Evolutionary conservation across 2,888 invertebrate genomes (phyloP).

Genomic region (Gymnocheta viridis): DNA sequence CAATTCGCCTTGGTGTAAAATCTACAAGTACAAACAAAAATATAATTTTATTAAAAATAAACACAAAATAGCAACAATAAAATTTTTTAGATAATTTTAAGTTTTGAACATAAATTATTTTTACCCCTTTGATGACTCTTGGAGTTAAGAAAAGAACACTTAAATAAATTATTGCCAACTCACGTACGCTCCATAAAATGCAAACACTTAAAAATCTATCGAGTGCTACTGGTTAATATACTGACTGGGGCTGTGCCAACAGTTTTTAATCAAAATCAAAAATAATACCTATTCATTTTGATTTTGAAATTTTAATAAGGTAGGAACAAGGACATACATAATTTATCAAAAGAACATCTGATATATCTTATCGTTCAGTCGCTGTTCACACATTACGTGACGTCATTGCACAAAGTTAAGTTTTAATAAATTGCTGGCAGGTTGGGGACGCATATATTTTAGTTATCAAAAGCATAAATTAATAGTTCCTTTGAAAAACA

Average conservation of each 20-base stretch:
- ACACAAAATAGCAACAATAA: neutral
- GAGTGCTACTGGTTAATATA: conserved; percentile 24
- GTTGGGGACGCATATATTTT: too few species aligned
- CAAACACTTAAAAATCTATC: conserved; percentile 43
- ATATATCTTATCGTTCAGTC: too few species aligned
- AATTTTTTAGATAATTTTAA: neutral
- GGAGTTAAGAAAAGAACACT: neutral
- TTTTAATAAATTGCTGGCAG: too few species aligned
- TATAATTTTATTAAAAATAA: neutral
- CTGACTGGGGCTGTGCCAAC: neutral
- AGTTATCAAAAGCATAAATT: too few species aligned
- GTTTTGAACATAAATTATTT: neutral
- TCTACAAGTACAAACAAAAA: neutral
- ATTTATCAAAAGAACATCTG: too few species aligned
- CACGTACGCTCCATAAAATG: conserved; percentile 51
- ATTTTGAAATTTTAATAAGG: neutral
- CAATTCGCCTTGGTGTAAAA: too few species aligned
- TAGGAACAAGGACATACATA: too few species aligned
- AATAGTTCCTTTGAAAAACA: too few species aligned
- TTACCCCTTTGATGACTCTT: conserved; percentile 6
- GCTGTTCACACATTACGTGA: too few species aligned
- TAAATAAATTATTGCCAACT: conserved; percentile 42
- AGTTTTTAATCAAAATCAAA: neutral
- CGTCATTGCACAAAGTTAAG: too few species aligned
- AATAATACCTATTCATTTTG: neutral